Evolutionary conservation across 1,140 invertebrate genomes (phyloP).

Genomic region (Lucilia cuprina): DNA sequence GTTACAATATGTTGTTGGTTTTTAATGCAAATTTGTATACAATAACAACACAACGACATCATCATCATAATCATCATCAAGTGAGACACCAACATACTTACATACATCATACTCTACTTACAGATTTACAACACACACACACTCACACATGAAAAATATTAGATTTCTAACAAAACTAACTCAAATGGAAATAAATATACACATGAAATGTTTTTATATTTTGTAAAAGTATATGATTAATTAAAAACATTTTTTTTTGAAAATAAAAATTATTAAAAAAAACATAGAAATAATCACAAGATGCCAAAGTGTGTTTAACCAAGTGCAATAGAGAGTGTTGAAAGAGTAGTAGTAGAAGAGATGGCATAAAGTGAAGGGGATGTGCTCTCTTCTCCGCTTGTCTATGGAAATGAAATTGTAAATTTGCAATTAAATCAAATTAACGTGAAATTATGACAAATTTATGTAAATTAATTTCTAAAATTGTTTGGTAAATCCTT

Average conservation of each 20-base stretch:
- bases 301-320: neutral
- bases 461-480: conserved; percentile 38
- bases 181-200: neutral
- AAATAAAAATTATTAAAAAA: neutral
- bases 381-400: neutral
- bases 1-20: no score
- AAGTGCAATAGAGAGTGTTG: neutral
- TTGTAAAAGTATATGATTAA: neutral
- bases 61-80: neutral
- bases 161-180: neutral
- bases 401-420: neutral
- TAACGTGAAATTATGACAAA: conserved; percentile 41
- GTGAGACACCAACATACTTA: neutral
- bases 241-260: neutral
- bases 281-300: neutral
- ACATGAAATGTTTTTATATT: neutral
- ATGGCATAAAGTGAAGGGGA: neutral
- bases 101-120: no score
- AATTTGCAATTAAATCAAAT: conserved; percentile 26
- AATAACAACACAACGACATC: neutral
- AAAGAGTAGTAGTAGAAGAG: neutral
- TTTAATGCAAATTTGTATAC: neutral
- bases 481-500: neutral
- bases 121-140: neutral
- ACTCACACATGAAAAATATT: neutral